A percentile compares a stretch with the other conserved stretches of the same genome.
These are phyloP conservation scores for Poicephalus gulielmi DNA, from an alignment of 2,113 vertebrate species.

Conservation along the genomic window DNA sequence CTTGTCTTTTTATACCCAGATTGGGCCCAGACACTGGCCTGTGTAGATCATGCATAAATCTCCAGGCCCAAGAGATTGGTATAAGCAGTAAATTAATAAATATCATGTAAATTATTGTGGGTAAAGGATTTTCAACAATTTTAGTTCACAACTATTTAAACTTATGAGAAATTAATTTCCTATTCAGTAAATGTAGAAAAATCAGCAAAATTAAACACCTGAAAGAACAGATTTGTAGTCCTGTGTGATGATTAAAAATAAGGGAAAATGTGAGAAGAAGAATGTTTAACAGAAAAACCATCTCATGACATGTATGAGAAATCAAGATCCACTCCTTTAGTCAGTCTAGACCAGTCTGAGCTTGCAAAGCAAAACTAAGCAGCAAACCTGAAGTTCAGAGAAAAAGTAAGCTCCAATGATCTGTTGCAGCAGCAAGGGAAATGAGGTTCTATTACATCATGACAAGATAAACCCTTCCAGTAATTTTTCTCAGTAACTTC, in stretches of 20 bases:
- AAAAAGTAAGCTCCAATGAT: not conserved
- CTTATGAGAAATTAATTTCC: not conserved
- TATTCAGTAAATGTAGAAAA: not conserved
- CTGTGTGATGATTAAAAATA: not conserved
- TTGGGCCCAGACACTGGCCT: not conserved
- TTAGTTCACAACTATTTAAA: not conserved
- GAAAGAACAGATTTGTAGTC: not conserved
- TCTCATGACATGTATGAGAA: not conserved
- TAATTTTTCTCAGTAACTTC: not conserved
- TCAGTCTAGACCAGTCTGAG: not conserved
- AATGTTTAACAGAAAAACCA: not conserved
- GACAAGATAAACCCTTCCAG: not conserved
- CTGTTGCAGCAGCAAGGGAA: not conserved
- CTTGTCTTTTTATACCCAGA: not conserved
- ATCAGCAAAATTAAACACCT: not conserved
- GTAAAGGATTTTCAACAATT: not conserved
- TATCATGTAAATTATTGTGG: not conserved
- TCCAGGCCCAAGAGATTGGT: not conserved
- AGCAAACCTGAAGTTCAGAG: not conserved
- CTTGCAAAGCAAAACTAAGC: not conserved
- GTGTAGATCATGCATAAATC: not conserved
- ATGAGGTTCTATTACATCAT: not conserved
- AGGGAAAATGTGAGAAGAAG: not conserved
- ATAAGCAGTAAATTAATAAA: not conserved
- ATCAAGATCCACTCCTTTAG: not conserved